Base-by-base conservation (phyloP, 2,888 invertebrate species). In the Limenitis camilla region DNA sequence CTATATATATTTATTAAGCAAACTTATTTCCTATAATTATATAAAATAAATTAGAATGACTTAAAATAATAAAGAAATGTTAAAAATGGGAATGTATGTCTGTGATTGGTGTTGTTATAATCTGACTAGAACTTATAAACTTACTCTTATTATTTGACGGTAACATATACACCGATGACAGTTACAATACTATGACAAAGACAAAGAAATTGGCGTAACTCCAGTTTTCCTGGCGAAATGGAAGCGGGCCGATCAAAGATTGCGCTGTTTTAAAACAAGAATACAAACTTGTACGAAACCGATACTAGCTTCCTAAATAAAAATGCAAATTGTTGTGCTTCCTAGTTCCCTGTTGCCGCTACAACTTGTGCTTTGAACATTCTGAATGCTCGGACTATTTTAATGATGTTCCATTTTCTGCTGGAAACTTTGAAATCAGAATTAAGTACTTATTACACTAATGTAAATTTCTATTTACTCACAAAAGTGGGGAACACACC, bases 131-230 rank as follows among this genome's bases (percentile, higher is more conserved):
- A n/a, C n/a, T n/a, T n/a, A n/a, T n/a, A n/a, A n/a, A n/a, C n/a
- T n/a, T 8, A 6, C 31, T 11, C 29, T 10, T 51, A 54, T 50
- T 49, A 71, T 74, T 71, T 78, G 76, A 80, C 71, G 71, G 72
- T 74, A 74, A 76, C 74, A 76, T 74, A 72, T 69, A 69, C 75
- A 74, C 72, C 71, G 71, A 75, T 71, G 72, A 72, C 74, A 77
- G 75, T 76, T 70, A 76, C 70, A 67, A 65, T 64, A 68, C 60
- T 66, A 72, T 74, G 74, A 75, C 74, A 74, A 8, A 79, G 82
- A 82, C 81, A 81, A 82, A 83, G 79, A 77, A 81, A 78, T 57
- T 81, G 81, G 81, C 81, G 59, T 54, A 36, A 56, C 63, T 78
- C 81, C 80, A 81, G 53, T 60, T 61, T 67, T 67, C 69, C 75